Conservation (phyloP, 2,113 vertebrate species). For the Macquaria australasica region DNA sequence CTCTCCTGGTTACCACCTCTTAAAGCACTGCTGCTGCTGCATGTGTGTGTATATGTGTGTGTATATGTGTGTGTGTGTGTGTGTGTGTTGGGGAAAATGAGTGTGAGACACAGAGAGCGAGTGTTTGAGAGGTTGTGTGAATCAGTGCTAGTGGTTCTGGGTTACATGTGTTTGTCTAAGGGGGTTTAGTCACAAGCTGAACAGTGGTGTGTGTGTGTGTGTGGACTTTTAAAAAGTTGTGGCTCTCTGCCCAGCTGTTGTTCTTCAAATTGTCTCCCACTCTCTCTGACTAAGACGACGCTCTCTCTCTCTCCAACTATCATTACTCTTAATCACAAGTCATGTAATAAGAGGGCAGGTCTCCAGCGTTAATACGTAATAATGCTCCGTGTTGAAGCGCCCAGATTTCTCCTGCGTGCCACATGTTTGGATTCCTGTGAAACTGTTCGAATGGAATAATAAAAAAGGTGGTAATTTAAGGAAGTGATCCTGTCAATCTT, state of each 20-base stretch:
- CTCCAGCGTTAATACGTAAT: slow-evolving; percentile 19
- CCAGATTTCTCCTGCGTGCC: background rate
- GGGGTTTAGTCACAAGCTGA: slow-evolving; percentile 74
- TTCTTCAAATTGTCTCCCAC: slow-evolving; percentile 69
- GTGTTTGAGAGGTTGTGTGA: slow-evolving; percentile 52
- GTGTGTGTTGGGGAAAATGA: slow-evolving; percentile 18
- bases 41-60: background rate
- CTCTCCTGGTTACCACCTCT: slow-evolving; percentile 63
- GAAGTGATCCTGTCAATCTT: background rate
- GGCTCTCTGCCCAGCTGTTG: slow-evolving; percentile 76
- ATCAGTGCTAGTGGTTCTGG: slow-evolving; percentile 68
- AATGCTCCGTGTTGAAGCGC: slow-evolving; percentile 13
- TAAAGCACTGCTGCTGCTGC: background rate
- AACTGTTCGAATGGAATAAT: background rate
- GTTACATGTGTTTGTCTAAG: slow-evolving; percentile 77
- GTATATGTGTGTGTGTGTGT: slow-evolving; percentile 20
- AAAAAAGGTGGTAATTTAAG: background rate
- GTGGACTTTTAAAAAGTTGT: slow-evolving; percentile 42
- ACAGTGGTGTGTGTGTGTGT: slow-evolving; percentile 60
- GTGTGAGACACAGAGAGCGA: background rate
- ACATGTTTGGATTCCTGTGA: background rate
- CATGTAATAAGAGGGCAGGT: slow-evolving; percentile 27
- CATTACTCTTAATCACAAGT: slow-evolving; percentile 50
- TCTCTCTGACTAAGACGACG: slow-evolving; percentile 55
- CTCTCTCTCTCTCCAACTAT: slow-evolving; percentile 35